These are phyloP conservation scores for Edolisoma coerulescens DNA, from an alignment of 2,113 vertebrate species.

Conservation along the genomic window DNA sequence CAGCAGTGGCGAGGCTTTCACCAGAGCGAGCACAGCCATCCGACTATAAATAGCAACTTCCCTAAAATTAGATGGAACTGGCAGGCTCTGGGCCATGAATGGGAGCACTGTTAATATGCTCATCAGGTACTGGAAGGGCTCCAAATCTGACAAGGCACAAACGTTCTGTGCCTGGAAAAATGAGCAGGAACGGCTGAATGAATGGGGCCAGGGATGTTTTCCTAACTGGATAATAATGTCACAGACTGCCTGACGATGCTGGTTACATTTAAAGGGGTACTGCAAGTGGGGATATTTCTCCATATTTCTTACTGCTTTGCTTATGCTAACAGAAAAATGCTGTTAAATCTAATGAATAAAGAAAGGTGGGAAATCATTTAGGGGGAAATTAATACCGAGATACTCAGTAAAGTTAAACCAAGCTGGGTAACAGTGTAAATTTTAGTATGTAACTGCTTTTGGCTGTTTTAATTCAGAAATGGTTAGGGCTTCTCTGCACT, in stretches of 20 bases:
- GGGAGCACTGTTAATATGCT: constrained; percentile 64
- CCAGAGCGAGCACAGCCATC: background rate
- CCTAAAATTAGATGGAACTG: constrained; percentile 58
- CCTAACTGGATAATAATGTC: constrained; percentile 18
- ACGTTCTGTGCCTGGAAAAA: constrained; percentile 53
- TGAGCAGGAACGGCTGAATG: constrained; percentile 20
- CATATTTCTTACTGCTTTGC: background rate
- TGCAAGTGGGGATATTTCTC: background rate
- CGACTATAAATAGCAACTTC: constrained; percentile 44
- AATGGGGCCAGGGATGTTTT: constrained; percentile 4
- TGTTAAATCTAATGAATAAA: background rate
- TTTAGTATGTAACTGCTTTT: background rate
- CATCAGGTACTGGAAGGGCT: constrained; percentile 57
- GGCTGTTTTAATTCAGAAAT: background rate
- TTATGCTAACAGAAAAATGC: background rate
- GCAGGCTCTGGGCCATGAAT: constrained; percentile 37
- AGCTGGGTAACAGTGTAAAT: background rate
- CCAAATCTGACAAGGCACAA: constrained; percentile 51
- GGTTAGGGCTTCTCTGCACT: background rate
- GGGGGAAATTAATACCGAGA: background rate
- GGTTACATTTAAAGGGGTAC: background rate
- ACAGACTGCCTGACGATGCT: background rate
- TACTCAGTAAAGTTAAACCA: background rate
- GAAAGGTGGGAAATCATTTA: background rate
- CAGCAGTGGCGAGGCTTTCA: background rate